phyloP scores from a whole-genome alignment of 2,113 vertebrate species.

The Vombatus ursinus region DNA sequence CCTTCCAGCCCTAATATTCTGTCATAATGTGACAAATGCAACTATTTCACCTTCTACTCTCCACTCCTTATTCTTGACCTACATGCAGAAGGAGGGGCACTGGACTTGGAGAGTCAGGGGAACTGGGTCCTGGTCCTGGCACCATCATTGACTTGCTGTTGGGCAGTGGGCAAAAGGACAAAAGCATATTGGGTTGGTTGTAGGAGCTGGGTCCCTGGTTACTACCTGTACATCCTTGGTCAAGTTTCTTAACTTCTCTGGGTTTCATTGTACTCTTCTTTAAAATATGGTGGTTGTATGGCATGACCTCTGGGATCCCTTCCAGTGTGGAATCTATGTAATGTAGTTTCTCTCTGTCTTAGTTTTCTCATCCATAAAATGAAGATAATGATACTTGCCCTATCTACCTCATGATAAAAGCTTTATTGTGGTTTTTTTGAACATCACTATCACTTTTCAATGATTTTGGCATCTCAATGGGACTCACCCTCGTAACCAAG shows the following conservation, averaged over 20 bases:
- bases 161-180: neutral
- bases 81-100: neutral
- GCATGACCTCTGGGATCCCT: neutral
- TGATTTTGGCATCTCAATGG: neutral
- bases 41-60: neutral
- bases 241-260: neutral
- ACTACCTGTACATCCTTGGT: neutral
- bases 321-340: neutral
- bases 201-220: neutral
- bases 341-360: neutral
- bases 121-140: neutral
- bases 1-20: neutral
- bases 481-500: neutral
- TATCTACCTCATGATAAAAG: neutral
- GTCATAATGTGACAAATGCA: neutral
- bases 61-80: neutral
- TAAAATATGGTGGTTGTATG: neutral
- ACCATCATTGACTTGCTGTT: neutral
- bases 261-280: neutral
- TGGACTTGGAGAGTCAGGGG: neutral
- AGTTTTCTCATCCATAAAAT: neutral
- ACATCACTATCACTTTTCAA: neutral
- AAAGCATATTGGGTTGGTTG: neutral
- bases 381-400: accelerated
- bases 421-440: neutral